Evolutionary conservation across 2,888 invertebrate genomes (phyloP).

Genomic region (Sphaerophoria rueppellii): DNA sequence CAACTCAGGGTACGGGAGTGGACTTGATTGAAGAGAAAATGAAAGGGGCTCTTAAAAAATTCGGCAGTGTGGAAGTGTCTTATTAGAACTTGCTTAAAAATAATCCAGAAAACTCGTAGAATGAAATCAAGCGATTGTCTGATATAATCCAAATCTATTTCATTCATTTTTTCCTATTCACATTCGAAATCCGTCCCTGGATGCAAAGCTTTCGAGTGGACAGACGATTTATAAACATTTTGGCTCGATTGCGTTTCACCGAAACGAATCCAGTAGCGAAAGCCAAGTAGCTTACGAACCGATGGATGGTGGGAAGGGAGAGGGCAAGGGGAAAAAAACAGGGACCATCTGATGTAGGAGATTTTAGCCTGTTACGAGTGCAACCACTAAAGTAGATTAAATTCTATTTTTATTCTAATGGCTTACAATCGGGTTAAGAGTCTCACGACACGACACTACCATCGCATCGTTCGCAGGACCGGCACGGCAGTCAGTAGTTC

Average conservation of each 20-base stretch:
- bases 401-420: conserved; percentile 73
- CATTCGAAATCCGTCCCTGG: conserved; percentile 9
- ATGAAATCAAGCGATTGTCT: too few species aligned
- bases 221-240: conserved; percentile 32
- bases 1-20: background rate
- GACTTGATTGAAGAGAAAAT: background rate
- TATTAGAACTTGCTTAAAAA: too few species aligned
- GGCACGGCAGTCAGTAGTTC: conserved; percentile 50
- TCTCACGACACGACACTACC: conserved; percentile 37
- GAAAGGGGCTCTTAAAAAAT: background rate
- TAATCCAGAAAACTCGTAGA: too few species aligned
- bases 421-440: conserved; percentile 72
- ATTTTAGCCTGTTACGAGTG: conserved; percentile 55
- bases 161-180: background rate
- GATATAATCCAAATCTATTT: too few species aligned
- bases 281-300: background rate
- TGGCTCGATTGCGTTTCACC: conserved; percentile 12
- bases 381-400: conserved; percentile 71
- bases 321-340: background rate
- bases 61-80: too few species aligned
- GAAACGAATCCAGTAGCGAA: conserved; percentile 21
- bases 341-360: background rate
- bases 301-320: background rate
- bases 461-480: conserved; percentile 22
- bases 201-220: conserved; percentile 22